A percentile compares a stretch with the other conserved stretches of the same genome.
phyloP scores from a whole-genome alignment of 2,113 vertebrate species.

The Upupa epops region DNA sequence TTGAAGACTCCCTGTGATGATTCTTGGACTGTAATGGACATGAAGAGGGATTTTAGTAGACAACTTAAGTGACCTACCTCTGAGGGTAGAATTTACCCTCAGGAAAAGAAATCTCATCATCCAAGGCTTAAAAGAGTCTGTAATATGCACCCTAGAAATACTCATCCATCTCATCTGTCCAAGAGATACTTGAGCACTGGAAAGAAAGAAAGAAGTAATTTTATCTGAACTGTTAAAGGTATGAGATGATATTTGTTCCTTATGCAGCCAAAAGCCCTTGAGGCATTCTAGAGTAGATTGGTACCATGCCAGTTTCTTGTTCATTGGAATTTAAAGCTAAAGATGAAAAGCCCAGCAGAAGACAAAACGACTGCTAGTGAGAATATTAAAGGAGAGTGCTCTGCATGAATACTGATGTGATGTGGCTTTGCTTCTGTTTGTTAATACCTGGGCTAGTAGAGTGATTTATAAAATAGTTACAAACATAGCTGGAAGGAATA shows the following conservation, averaged over 20 bases:
- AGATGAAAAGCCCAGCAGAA: constrained; percentile 17
- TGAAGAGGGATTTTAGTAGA: not conserved
- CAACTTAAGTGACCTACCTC: not conserved
- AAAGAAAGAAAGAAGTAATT: not conserved
- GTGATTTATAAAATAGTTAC: not conserved
- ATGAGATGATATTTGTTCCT: not conserved
- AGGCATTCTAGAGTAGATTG: not conserved
- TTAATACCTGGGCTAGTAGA: not conserved
- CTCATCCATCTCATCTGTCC: not conserved
- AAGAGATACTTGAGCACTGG: not conserved
- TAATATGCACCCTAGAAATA: not conserved
- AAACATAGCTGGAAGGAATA: not conserved
- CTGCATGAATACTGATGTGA: not conserved
- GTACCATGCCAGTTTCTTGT: not conserved
- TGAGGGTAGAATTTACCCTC: not conserved
- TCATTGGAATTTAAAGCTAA: constrained; percentile 13
- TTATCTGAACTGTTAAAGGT: not conserved
- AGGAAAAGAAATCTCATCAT: constrained; percentile 15
- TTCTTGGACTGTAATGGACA: not conserved
- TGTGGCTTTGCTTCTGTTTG: not conserved
- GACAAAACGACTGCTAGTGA: not conserved
- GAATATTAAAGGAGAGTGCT: constrained; percentile 13
- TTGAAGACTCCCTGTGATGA: not conserved
- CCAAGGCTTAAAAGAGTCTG: not conserved
- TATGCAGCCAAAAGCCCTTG: not conserved